Base-by-base conservation (phyloP, 1,140 invertebrate genomes). In the Leptopilina boulardi region DNA sequence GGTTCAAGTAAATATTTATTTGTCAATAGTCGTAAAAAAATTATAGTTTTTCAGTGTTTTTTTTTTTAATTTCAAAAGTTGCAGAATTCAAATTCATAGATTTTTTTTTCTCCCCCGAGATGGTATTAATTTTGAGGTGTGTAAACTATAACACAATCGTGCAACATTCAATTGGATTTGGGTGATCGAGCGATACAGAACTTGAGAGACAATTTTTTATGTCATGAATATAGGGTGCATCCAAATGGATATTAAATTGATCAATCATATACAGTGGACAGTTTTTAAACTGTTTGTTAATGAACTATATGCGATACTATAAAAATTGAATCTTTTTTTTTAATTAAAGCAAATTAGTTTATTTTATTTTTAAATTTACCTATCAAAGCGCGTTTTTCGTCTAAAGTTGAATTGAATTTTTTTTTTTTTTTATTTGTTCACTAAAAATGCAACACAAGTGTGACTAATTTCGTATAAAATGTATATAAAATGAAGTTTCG, bases 391-490 rank as follows among this genome's bases (percentile, higher is more conserved):
- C 47, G 47, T 3, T n/a, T 51, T 51, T 42, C 41, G 3, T 42
- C 47, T 1, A 47, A 47, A 47, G 13, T 47, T 3, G 15, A 51
- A 3, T 1, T 47, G 11, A 3, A 47, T 47, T 3, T 47, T 3
- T 34, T 6, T 34, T 38, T 38, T 38, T 38, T 6, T 51, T 51
- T 18, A n/a, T 51, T 51, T 8, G 47, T 51, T 18, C 18, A 18
- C n/a, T 51, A 51, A 51, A 51, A 51, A 51, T 51, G 47, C 47
- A 51, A 51, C 47, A 51, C n/a, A 51, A 51, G 18, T 51, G n/a
- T 8, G 3, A 3, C 5, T 30, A 66, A n/a, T 34, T 66, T 66
- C 15, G 10, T 11, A 11, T 21, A 59, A 3, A 15, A n/a, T n/a
- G 6, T 15, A 15, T 15, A 26, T 30, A 11, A 66, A 66, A 30